Conservation (phyloP, 2,888 invertebrate genomes). For the Hydraecia micacea region DNA sequence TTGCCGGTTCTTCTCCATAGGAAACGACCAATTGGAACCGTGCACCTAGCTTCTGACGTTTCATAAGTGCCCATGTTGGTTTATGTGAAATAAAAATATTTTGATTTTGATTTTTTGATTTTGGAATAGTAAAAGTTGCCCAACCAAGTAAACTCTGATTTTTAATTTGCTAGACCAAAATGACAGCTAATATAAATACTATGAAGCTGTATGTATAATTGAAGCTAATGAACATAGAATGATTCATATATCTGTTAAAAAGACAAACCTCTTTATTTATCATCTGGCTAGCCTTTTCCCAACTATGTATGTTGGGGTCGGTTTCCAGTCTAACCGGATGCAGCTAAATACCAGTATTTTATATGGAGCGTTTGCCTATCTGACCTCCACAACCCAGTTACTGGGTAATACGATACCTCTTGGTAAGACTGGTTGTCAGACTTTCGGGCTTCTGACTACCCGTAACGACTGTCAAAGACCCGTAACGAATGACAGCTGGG, state of each 20-base stretch:
- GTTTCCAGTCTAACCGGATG: background rate
- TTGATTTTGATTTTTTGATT: too few relatives aligned
- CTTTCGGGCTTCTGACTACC: background rate
- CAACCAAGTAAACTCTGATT: too few relatives aligned
- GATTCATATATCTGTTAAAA: background rate
- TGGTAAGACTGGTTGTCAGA: background rate
- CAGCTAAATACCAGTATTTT: background rate
- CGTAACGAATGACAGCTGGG: too few relatives aligned
- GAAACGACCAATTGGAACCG: too few relatives aligned
- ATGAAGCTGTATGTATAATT: background rate
- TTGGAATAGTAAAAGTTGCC: too few relatives aligned
- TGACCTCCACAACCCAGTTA: background rate
- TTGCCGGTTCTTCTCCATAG: too few relatives aligned
- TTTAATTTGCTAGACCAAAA: too few relatives aligned
- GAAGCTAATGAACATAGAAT: background rate
- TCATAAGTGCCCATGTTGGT: too few relatives aligned
- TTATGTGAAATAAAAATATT: too few relatives aligned
- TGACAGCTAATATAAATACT: too few relatives aligned
- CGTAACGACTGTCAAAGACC: background rate
- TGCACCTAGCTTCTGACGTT: too few relatives aligned
- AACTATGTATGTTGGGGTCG: background rate
- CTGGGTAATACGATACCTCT: background rate
- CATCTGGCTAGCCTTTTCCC: background rate
- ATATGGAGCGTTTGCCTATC: background rate
- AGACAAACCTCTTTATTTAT: conserved; percentile 9